Conservation (phyloP, 2,113 vertebrate species). For the Pelmatolapia mariae region DNA sequence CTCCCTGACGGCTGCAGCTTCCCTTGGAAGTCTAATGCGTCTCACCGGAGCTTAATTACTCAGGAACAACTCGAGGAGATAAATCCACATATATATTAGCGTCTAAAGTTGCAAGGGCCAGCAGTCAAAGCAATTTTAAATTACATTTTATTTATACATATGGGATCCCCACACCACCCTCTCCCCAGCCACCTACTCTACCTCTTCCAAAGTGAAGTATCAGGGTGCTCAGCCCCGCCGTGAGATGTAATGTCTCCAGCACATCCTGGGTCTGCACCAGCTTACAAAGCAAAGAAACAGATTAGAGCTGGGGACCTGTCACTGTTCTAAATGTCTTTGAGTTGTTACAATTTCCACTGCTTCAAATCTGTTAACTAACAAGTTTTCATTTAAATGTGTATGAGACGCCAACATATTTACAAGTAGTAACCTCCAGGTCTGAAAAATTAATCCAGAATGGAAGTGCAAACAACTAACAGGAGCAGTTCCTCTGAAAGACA, state of each 20-base stretch:
- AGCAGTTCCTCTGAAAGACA: not conserved
- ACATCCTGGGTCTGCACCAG: too few species aligned
- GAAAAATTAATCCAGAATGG: fast-evolving
- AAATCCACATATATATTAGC: not conserved
- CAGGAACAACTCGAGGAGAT: not conserved
- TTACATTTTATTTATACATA: not conserved
- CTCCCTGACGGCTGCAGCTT: not conserved
- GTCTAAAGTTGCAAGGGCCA: fast-evolving
- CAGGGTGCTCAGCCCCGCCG: too few species aligned
- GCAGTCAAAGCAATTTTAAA: not conserved
- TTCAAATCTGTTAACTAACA: not conserved
- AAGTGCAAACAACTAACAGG: not conserved
- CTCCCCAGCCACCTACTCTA: not conserved
- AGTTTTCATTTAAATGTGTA: not conserved
- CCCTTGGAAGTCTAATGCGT: not conserved
- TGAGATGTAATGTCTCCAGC: too few species aligned
- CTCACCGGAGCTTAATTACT: not conserved
- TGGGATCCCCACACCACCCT: not conserved
- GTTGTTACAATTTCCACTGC: not conserved
- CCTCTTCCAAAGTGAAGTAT: not conserved
- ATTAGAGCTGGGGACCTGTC: not conserved
- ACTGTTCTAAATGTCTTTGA: not conserved
- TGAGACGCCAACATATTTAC: not conserved
- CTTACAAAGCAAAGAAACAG: not conserved
- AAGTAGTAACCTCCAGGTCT: not conserved